phyloP scores from a whole-genome alignment of 2,888 invertebrate genomes.

The Plutella xylostella region DNA sequence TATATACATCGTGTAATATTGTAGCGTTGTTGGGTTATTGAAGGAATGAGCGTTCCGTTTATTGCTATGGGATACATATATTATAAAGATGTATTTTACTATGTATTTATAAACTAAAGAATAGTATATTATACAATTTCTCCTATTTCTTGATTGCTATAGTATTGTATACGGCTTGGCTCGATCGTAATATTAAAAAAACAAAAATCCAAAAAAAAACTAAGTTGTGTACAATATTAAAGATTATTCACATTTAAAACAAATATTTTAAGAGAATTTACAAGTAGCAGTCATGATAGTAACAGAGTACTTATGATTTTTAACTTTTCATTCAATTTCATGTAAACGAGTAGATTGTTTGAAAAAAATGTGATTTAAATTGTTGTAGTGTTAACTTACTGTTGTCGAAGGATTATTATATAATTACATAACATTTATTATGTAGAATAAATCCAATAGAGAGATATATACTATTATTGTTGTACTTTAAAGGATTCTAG shows the following conservation, averaged over 20 bases:
- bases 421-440: slow-evolving; percentile 51
- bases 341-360: slow-evolving; percentile 42
- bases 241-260: slow-evolving; percentile 38
- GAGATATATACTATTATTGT: slow-evolving; percentile 56
- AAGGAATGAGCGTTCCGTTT: slow-evolving; percentile 25
- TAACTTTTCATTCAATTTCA: slow-evolving; percentile 36
- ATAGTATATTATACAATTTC: slow-evolving; percentile 44
- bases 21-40: slow-evolving; percentile 20
- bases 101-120: slow-evolving; percentile 49
- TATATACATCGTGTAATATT: neutral
- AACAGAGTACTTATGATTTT: slow-evolving; percentile 56
- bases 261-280: slow-evolving; percentile 66
- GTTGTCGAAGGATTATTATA: slow-evolving; percentile 44
- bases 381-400: slow-evolving; percentile 55
- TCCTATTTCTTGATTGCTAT: slow-evolving; percentile 47
- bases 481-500: slow-evolving; percentile 56
- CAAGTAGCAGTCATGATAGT: slow-evolving; percentile 47
- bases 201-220: slow-evolving; percentile 38
- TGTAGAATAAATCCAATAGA: slow-evolving; percentile 58
- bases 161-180: slow-evolving; percentile 65
- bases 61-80: slow-evolving; percentile 25
- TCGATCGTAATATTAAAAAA: slow-evolving; percentile 52
- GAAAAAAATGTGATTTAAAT: slow-evolving; percentile 60
- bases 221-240: slow-evolving; percentile 65
- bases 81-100: slow-evolving; percentile 50